These are phyloP conservation scores for Murina feae DNA, from an alignment of 2,113 vertebrate genomes.

Conservation along the genomic window DNA sequence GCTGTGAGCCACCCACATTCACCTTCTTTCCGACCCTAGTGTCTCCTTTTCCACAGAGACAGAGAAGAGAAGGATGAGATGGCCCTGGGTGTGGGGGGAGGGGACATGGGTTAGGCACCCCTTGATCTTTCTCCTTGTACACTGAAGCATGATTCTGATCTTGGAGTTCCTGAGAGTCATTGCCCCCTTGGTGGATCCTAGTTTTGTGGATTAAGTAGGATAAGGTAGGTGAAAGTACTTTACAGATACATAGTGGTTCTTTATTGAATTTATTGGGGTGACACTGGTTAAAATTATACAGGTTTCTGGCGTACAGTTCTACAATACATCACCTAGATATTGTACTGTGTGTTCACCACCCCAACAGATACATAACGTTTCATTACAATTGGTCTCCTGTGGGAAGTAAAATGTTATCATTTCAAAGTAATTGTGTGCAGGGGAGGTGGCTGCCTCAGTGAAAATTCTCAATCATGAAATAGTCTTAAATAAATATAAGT, in stretches of 20 bases:
- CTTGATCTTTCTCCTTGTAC: background rate
- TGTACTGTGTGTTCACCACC: background rate
- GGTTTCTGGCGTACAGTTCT: background rate
- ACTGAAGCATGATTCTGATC: background rate
- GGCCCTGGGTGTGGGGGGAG: background rate
- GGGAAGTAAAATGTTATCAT: background rate
- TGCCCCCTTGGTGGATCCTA: background rate
- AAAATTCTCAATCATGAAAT: background rate
- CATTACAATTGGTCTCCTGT: background rate
- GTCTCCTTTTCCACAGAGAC: background rate
- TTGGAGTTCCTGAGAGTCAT: slow-evolving; percentile 9
- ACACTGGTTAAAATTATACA: background rate
- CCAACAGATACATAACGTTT: background rate
- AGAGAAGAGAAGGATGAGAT: background rate
- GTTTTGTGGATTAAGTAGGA: background rate
- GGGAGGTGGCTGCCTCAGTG: background rate
- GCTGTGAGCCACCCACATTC: fast-evolving
- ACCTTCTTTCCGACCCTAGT: fast-evolving
- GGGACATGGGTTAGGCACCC: fast-evolving
- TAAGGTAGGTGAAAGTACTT: background rate
- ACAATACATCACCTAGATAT: background rate
- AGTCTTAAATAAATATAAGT: background rate
- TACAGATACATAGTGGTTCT: background rate
- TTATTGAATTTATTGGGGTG: background rate
- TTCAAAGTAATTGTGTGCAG: background rate